Conservation (phyloP, 2,797 vertebrate species). For the Malacoctenus gilli region DNA sequence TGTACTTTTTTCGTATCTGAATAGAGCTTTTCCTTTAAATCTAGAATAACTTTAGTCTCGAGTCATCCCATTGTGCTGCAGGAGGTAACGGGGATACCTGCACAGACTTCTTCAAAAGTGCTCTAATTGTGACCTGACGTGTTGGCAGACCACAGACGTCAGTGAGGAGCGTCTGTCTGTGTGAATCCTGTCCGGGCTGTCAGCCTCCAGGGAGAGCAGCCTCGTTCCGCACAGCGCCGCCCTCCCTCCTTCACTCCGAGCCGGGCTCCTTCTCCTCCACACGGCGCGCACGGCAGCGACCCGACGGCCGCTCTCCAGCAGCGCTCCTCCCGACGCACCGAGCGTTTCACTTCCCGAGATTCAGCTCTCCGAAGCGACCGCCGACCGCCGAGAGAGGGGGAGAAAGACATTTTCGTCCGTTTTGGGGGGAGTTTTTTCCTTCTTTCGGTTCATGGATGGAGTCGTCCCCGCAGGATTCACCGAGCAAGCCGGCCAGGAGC, state of each 20-base stretch:
- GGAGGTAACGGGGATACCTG: too few relatives aligned
- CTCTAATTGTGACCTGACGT: too few relatives aligned
- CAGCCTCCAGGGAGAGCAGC: conserved; percentile 44
- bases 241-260: conserved; percentile 79
- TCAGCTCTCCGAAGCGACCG: too few relatives aligned
- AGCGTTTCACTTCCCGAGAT: too few relatives aligned
- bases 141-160: neutral
- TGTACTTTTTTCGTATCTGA: too few relatives aligned
- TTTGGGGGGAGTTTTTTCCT: neutral
- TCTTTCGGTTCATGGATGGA: conserved; percentile 44
- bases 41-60: too few relatives aligned
- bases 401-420: neutral
- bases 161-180: conserved; percentile 3
- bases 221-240: conserved; percentile 83
- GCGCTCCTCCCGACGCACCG: conserved; percentile 16
- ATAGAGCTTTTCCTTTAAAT: too few relatives aligned
- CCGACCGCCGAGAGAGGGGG: neutral
- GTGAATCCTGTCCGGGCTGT: conserved; percentile 7
- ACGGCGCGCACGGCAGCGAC: conserved; percentile 62
- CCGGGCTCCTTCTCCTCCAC: conserved; percentile 56
- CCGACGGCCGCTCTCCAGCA: conserved; percentile 30
- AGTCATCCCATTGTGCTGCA: too few relatives aligned
- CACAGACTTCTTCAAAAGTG: too few relatives aligned
- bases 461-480: conserved; percentile 82
- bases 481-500: conserved; percentile 81